Base-by-base conservation (phyloP, 37 sponge, comb jelly and placozoan species). In the Chondrosia reniformis region DNA sequence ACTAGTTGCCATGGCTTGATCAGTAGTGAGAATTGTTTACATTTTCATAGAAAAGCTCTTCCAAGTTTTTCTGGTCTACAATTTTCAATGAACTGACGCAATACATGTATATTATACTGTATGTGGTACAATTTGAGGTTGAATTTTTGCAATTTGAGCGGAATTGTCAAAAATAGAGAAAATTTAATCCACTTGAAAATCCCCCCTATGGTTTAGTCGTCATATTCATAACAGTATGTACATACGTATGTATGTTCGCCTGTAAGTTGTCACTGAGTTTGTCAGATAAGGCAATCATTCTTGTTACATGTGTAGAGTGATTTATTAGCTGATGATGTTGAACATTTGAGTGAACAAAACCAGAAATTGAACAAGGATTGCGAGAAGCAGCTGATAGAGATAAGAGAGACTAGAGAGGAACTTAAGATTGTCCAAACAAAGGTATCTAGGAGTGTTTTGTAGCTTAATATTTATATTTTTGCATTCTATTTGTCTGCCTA, bases 331-430 rank as follows among this genome's bases (percentile, higher is more conserved):
- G 85, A 89, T 45, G 89, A 89, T 5, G 45, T 89, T 44, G 89
- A 89, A 19, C 75, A 80, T 36, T 31, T 84, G 17, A 80, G 46
- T 58, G 89, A 89, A n/a, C 85, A 89, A 69, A 79, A 89, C 81
- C 85, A 89, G 78, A 73, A 89, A 55, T 54, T 89, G 54, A 69
- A 41, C 69, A 44, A 1, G 54, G 81, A 49, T 33, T 84, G 77
- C 76, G 85, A 83, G 57, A 30, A 55, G 0, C 85, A 80, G 55
- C 8, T 81, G 21, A 74, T 39, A 3, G 84, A 87, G 24, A 61
- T 87, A 0, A 19, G 55, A 32, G n/a, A 46, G 3, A 17, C 58
- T 22, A 57, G 65, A 22, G 86, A 79, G 43, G 25, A 69, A n/a
- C 25, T 69, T 25, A 21, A 21, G 22, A 21, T 44, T 17, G 43